Evolutionary conservation across 2,113 vertebrate species (phyloP).

Genomic region (Dicrurus megarhynchus): DNA sequence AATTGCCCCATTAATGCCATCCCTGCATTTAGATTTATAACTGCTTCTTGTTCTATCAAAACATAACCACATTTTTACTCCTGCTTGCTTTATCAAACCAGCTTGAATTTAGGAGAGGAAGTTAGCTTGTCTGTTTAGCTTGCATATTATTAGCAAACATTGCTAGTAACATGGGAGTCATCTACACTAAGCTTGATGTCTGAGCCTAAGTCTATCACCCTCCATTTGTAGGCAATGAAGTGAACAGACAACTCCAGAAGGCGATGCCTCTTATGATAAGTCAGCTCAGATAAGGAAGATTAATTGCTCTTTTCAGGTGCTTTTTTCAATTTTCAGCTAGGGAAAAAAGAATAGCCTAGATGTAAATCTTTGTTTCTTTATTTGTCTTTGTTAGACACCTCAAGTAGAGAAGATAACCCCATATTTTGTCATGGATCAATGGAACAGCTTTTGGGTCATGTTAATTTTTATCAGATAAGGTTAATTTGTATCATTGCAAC

Average conservation of each 20-base stretch:
- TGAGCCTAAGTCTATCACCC: background rate
- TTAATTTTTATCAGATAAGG: background rate
- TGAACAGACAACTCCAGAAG: background rate
- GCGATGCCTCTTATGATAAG: background rate
- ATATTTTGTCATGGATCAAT: background rate
- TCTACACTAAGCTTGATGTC: background rate
- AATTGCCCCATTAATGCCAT: background rate
- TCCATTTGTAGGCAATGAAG: background rate
- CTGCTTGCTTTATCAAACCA: background rate
- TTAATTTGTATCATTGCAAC: background rate
- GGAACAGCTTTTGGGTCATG: background rate
- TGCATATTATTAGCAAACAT: background rate
- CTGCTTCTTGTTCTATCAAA: background rate
- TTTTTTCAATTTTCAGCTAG: background rate
- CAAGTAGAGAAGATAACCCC: background rate
- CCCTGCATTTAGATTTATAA: background rate
- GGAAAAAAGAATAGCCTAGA: background rate
- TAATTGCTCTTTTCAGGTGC: slow-evolving; percentile 5
- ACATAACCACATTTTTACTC: background rate
- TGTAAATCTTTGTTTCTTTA: background rate
- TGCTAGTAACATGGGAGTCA: background rate
- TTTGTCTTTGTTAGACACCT: background rate
- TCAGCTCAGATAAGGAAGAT: slow-evolving; percentile 29
- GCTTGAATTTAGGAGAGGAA: background rate
- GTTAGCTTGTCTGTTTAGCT: background rate